These are phyloP conservation scores for Calliopum simillimum DNA, from an alignment of 2,888 invertebrate species.

Conservation along the genomic window DNA sequence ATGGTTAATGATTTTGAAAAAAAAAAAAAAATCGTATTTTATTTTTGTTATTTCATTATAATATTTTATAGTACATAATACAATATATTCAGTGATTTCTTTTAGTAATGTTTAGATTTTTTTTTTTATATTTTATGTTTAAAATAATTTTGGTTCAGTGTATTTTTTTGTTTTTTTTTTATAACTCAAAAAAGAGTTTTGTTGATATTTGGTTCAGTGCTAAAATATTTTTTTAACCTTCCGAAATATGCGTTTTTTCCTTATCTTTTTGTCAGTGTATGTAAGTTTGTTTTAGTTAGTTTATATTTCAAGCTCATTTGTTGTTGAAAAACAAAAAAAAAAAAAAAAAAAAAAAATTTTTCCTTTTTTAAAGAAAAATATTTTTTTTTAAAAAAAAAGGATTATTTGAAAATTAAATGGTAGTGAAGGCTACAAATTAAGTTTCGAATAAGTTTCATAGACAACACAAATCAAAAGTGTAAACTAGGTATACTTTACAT, in stretches of 20 bases:
- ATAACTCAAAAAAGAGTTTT: conserved; percentile 48
- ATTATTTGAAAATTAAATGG: no score
- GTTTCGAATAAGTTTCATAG: no score
- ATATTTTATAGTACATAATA: conserved; percentile 11
- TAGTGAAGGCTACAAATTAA: no score
- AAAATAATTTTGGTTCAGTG: conserved; percentile 3
- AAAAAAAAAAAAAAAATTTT: conserved; percentile 21
- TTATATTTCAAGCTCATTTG: conserved; percentile 22
- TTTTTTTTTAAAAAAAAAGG: no score
- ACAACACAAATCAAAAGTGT: no score
- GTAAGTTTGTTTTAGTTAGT: conserved; percentile 43
- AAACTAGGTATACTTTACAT: no score
- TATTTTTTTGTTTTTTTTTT: not conserved
- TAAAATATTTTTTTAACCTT: conserved; percentile 57
- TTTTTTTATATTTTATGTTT: not conserved
- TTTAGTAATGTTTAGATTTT: conserved; percentile 12
- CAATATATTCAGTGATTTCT: conserved; percentile 6
- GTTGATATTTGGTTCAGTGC: conserved; percentile 36
- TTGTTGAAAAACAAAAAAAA: not conserved
- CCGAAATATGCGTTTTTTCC: conserved; percentile 56
- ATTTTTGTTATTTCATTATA: conserved; percentile 1
- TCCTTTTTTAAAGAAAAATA: not conserved
- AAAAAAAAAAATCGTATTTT: conserved; percentile 3
- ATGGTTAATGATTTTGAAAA: not conserved
- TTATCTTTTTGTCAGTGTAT: conserved; percentile 34